A percentile compares a stretch with the other conserved stretches of the same genome.
These are phyloP conservation scores for Epizoanthus scotinus DNA, from an alignment of 92 coral and sea anemone genomes.

Conservation along the genomic window DNA sequence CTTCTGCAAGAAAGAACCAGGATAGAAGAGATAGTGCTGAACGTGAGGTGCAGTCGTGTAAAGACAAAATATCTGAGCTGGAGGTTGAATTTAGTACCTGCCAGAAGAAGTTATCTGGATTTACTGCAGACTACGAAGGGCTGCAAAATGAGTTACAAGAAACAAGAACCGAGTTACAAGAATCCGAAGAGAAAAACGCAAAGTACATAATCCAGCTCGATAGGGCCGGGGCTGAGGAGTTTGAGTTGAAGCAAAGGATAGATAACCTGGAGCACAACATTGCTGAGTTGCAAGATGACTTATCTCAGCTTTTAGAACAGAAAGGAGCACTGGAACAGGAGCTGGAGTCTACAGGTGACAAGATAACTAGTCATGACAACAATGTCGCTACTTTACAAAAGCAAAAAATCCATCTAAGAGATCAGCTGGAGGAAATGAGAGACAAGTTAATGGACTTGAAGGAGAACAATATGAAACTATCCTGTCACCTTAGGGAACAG, in stretches of 20 bases:
- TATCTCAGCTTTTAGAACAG: constrained; percentile 48
- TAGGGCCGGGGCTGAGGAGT: constrained; percentile 54
- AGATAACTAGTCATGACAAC: constrained; percentile 55
- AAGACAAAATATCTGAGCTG: constrained; percentile 64
- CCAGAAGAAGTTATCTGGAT: constrained; percentile 69
- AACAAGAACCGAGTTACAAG: constrained; percentile 50
- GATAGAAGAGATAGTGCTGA: constrained; percentile 53
- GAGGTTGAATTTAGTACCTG: constrained; percentile 68
- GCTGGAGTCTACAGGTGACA: constrained; percentile 45
- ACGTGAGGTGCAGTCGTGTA: constrained; percentile 63
- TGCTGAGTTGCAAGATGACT: constrained; percentile 54
- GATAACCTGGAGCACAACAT: constrained; percentile 55
- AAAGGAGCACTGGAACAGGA: constrained; percentile 66
- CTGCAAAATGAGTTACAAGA: constrained; percentile 70
- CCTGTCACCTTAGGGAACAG: constrained; percentile 80
- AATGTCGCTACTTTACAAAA: constrained; percentile 58
- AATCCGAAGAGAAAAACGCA: constrained; percentile 69
- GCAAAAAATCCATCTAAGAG: constrained; percentile 67
- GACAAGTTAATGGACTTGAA: constrained; percentile 67
- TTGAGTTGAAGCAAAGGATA: constrained; percentile 52
- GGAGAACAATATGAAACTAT: constrained; percentile 69
- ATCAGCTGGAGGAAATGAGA: constrained; percentile 62
- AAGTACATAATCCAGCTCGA: constrained; percentile 67
- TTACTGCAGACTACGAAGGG: constrained; percentile 65
- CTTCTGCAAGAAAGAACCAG: constrained; percentile 60